phyloP scores from a whole-genome alignment of 1,140 invertebrate genomes.

The Hydropsyche tenuis region DNA sequence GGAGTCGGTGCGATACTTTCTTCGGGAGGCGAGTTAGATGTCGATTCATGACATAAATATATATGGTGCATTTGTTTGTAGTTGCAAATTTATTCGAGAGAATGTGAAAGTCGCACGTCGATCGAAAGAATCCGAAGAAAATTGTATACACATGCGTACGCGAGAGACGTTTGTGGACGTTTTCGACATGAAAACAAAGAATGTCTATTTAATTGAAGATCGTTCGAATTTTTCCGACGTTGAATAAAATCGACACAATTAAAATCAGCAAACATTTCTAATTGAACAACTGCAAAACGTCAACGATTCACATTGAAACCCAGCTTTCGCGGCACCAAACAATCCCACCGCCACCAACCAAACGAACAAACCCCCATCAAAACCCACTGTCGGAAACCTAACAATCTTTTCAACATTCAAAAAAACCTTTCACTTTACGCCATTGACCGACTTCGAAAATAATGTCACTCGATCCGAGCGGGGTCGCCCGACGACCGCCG shows the following conservation, averaged over 20 bases:
- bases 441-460: slow-evolving; percentile 17
- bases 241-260: no score
- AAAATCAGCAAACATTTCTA: no score
- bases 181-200: neutral
- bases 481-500: no score
- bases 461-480: slow-evolving; percentile 2
- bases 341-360: no score
- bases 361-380: no score
- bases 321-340: no score
- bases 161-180: no score
- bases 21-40: neutral
- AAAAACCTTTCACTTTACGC: slow-evolving; percentile 16
- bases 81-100: slow-evolving; percentile 39
- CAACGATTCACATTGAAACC: no score
- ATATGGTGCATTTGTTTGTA: slow-evolving; percentile 13
- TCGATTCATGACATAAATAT: slow-evolving; percentile 5
- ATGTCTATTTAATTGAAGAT: no score
- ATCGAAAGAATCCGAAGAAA: slow-evolving; percentile 25
- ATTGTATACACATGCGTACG: neutral
- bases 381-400: neutral
- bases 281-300: no score
- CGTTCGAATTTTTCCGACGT: no score
- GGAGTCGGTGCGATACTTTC: neutral
- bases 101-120: slow-evolving; percentile 35
- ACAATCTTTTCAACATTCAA: neutral